These are phyloP conservation scores for Rhinoderma darwinii DNA, from an alignment of 2,113 vertebrate species.

Conservation along the genomic window DNA sequence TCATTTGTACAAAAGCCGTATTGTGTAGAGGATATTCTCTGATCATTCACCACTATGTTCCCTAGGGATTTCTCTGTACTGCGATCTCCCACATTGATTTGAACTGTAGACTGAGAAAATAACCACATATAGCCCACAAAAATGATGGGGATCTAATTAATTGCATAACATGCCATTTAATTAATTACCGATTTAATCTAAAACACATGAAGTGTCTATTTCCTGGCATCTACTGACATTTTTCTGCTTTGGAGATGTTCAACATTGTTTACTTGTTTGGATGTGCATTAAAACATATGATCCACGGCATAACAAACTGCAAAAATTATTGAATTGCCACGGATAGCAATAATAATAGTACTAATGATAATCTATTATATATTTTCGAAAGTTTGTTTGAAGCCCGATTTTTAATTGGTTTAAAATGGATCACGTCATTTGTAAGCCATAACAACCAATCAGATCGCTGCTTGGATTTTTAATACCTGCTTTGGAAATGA, in stretches of 20 bases:
- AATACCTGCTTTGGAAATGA: too few species aligned
- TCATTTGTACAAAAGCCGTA: neutral
- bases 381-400: too few species aligned
- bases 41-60: neutral
- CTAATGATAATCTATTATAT: too few species aligned
- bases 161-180: conserved; percentile 40
- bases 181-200: conserved; percentile 12
- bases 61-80: neutral
- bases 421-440: too few species aligned
- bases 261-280: neutral
- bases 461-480: too few species aligned
- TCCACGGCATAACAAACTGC: neutral
- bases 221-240: conserved; percentile 11
- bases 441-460: too few species aligned
- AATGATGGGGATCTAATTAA: conserved; percentile 38
- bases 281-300: neutral
- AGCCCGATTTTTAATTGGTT: too few species aligned
- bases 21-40: neutral
- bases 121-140: conserved; percentile 2
- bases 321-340: neutral
- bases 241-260: neutral
- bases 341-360: neutral
- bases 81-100: conserved; percentile 18
- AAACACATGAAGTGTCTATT: conserved; percentile 25
- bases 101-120: neutral